Percentiles rank a stretch among this genome's conserved stretches.
Evolutionary conservation across 2,797 vertebrate genomes (phyloP).

Genomic region (Taenioides sp.): DNA sequence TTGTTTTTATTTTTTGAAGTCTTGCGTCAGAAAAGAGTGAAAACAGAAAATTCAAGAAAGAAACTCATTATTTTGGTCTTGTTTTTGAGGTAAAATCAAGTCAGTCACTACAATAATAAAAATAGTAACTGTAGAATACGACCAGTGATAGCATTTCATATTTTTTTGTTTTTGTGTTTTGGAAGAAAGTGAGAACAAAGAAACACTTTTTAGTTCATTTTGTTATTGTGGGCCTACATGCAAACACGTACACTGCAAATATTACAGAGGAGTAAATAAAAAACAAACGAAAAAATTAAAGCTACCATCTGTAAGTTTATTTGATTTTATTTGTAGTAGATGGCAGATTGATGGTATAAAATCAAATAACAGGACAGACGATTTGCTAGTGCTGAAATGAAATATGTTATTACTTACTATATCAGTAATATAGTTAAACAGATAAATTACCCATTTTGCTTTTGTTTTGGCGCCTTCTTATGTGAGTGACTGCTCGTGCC

Average conservation of each 20-base stretch:
- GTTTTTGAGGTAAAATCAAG: background rate
- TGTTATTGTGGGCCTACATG: background rate
- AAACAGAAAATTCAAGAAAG: background rate
- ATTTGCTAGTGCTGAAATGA: no score
- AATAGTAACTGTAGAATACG: background rate
- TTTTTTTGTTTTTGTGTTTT: background rate
- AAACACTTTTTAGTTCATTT: background rate
- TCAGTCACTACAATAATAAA: background rate
- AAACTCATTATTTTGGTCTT: background rate
- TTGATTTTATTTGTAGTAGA: no score
- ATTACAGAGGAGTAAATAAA: background rate
- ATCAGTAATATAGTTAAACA: background rate
- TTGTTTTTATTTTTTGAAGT: constrained; percentile 1
- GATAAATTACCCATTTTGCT: constrained; percentile 10
- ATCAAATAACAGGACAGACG: no score
- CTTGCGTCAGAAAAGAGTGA: background rate
- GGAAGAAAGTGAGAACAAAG: background rate
- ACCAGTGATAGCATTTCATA: background rate
- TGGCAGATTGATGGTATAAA: no score
- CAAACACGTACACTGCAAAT: background rate
- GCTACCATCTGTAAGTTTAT: no score
- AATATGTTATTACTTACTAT: background rate
- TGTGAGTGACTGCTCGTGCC: constrained; percentile 27
- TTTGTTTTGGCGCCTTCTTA: constrained; percentile 49
- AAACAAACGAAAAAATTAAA: background rate